A percentile compares a stretch with the other conserved stretches of the same genome.
Conservation (phyloP, 2,888 invertebrate genomes). For the Panzeria rudis region DNA sequence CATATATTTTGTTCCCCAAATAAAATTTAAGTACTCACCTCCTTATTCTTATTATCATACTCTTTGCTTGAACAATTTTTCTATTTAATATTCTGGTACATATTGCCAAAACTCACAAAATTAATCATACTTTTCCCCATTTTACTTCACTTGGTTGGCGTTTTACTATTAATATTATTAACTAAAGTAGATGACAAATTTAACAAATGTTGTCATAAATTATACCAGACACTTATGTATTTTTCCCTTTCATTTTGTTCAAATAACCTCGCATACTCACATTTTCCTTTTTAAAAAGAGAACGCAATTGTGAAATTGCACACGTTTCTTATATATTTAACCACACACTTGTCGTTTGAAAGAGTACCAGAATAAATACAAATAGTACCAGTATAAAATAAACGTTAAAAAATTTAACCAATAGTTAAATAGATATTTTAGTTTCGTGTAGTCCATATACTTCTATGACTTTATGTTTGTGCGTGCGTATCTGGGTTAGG, state of each 20-base stretch:
- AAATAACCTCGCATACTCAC: neutral
- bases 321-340: constrained; percentile 46
- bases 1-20: too few species aligned
- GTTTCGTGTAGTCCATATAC: neutral
- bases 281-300: constrained; percentile 4
- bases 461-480: neutral
- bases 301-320: constrained; percentile 27
- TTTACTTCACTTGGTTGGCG: constrained; percentile 19
- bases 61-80: neutral
- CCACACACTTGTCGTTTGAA: constrained; percentile 9
- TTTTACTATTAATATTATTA: constrained; percentile 52
- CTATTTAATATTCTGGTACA: neutral
- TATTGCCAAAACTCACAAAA: constrained; percentile 19
- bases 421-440: constrained; percentile 7
- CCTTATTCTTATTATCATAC: neutral
- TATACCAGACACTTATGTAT: constrained; percentile 31
- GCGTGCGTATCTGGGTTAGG: constrained; percentile 20
- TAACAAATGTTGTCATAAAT: constrained; percentile 68
- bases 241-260: neutral
- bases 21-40: too few species aligned
- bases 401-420: constrained; percentile 22
- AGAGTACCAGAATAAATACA: constrained; percentile 13
- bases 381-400: constrained; percentile 8
- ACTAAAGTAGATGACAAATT: constrained; percentile 70
- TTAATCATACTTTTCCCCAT: constrained; percentile 23